Evolutionary conservation across 2,888 invertebrate species (phyloP), one percentile per base, ranked within the genome.

Genomic region (Cheilosia soror): DNA sequence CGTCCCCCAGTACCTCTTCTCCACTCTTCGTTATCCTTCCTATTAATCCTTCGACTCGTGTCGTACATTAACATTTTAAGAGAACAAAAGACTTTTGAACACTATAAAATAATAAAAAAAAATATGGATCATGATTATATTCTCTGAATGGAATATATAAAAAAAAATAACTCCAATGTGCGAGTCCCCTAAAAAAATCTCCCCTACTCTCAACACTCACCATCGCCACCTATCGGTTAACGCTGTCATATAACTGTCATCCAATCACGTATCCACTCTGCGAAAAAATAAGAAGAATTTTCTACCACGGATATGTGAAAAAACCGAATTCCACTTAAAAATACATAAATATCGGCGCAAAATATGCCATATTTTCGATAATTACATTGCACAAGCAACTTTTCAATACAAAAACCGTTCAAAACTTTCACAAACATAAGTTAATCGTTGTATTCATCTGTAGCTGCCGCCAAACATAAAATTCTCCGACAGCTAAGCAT

Each of bases 401-500:
- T 27, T 58, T 33, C 6, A 40, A 15, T 7, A 25, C 5, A 40
- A 47, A 40, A 49, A 4, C 31, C 4, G 7, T 51, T 29, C 11
- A 49, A 31, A 75, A 29, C 3, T 40, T 25, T 13, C 5, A 20
- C 11, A 37, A 42, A 31, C n/a, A 40, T 15, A 5, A 4, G 42
- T 57, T 57, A 51, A 31, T 29, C 15, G 31, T 37, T 20, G 3
- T 31, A 37, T 51, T 76, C 13, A 7, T 68, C 2, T 49, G 5
- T 44, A 69, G 47, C 40, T 71, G 42, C 78, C 78, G 78, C 78
- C 78, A 78, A 71, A 78, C 78, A 69, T 42, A 53, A 11, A 53
- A 53, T 47, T 25, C 44, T 33, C 42, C 53, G 53, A 63, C 31
- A 44, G 62, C 42, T 13, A 37, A 51, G 58, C 15, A 57, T 5